These are phyloP conservation scores for Heterochromis multidens DNA, from an alignment of 2,113 vertebrate genomes.

Conservation along the genomic window DNA sequence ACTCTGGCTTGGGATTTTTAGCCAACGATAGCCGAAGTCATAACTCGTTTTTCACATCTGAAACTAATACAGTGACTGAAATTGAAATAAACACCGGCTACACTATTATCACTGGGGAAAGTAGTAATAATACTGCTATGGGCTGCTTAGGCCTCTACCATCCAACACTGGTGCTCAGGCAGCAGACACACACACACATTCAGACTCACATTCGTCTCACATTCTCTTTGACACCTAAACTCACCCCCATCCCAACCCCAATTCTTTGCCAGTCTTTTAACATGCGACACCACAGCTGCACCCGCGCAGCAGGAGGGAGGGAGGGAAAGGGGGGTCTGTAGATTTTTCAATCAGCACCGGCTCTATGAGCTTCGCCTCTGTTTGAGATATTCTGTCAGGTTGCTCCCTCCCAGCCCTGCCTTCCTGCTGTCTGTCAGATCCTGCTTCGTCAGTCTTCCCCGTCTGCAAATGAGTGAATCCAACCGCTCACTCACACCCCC, in stretches of 20 bases:
- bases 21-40: background rate
- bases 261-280: constrained; percentile 34
- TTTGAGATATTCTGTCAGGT: constrained; percentile 41
- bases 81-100: background rate
- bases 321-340: background rate
- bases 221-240: constrained; percentile 39
- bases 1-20: background rate
- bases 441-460: constrained; percentile 21
- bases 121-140: background rate
- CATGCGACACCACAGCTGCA: constrained; percentile 38
- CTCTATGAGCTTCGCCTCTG: constrained; percentile 34
- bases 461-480: constrained; percentile 50
- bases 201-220: constrained; percentile 5
- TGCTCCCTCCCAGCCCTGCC: constrained; percentile 20
- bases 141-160: background rate
- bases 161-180: background rate
- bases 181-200: constrained; percentile 6
- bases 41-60: background rate
- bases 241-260: constrained; percentile 13
- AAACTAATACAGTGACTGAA: background rate
- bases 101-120: background rate
- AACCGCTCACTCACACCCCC: constrained; percentile 19
- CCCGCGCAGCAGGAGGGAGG: constrained; percentile 17
- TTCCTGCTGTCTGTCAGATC: constrained; percentile 45
- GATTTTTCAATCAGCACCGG: constrained; percentile 52